Evolutionary conservation across 1,140 invertebrate species (phyloP), one percentile per base, ranked within the genome.

Genomic region (Dufourea novaeangliae): DNA sequence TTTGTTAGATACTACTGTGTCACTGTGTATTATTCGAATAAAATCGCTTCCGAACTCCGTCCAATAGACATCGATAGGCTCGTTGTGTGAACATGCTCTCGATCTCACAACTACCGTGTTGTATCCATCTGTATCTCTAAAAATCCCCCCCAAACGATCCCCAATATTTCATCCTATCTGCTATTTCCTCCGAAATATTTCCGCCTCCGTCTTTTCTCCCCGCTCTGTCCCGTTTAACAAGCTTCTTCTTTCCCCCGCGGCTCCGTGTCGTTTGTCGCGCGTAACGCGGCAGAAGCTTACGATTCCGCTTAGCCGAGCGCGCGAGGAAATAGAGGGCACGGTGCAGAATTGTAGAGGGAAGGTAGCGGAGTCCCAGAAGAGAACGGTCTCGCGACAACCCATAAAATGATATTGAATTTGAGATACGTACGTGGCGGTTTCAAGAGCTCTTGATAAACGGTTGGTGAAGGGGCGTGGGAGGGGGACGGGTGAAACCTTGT

Each of bases 361-460:
- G 34, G 57, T 67, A 52, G n/a, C n/a, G n/a, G n/a, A 52, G 27
- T 76, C 50, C 37, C 67, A 8, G 39, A 61, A n/a, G 79, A 78
- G 61, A 54, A 34, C 46, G n/a, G n/a, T n/a, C n/a, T n/a, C n/a
- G 44, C 27, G 39, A 20, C 50, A 39, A 69, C 70, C 63, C 75
- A 62, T 78, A 72, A 83, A 83, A 82, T 68, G 81, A 83, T 78
- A 82, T 83, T 69, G 63, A 83, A 82, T 82, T 82, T 78, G 44
- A 70, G 67, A 71, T 46, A 52, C 52, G 39, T 46, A 52, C 52
- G 39, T 27, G 32, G 25, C 20, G 4, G 52, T 44, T 32, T 14
- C 34, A 37, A 52, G 59, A 37, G 67, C 77, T 44, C 7, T 12
- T 32, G 72, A 67, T 74, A 74, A 66, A 74, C 62, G 37, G 12